These are phyloP conservation scores for Pseudomyrmex pallidus DNA, from an alignment of 1,140 invertebrate species.

Conservation along the genomic window DNA sequence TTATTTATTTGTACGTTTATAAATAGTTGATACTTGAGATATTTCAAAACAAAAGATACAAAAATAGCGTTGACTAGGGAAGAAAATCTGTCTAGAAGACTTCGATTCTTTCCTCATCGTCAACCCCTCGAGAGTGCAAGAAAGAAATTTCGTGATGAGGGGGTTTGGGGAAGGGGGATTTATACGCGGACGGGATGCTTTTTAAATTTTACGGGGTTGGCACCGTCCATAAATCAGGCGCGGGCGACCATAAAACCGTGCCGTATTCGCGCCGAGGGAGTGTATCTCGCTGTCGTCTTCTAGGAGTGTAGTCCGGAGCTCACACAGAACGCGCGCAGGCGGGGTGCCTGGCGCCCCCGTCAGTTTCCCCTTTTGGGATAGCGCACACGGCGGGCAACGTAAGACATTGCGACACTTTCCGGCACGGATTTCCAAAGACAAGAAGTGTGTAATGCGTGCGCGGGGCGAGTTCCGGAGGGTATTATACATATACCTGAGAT, in stretches of 20 bases:
- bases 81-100: neutral
- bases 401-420: slow-evolving; percentile 82
- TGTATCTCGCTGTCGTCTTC: slow-evolving; percentile 34
- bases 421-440: slow-evolving; percentile 8
- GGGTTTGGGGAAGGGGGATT: neutral
- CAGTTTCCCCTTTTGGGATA: neutral
- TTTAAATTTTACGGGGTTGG: slow-evolving; percentile 77
- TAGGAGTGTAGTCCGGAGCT: neutral
- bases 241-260: slow-evolving; percentile 77
- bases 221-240: slow-evolving; percentile 81
- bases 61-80: neutral
- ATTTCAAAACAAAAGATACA: neutral
- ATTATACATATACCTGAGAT: no score
- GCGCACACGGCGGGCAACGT: slow-evolving; percentile 75
- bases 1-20: neutral
- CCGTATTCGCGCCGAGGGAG: slow-evolving; percentile 63
- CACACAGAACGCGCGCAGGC: slow-evolving; percentile 28
- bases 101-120: neutral
- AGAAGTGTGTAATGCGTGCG: neutral
- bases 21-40: neutral
- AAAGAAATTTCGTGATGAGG: neutral
- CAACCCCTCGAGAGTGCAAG: slow-evolving; percentile 1
- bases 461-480: neutral
- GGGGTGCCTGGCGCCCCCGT: slow-evolving; percentile 56
- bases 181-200: slow-evolving; percentile 62